Evolutionary conservation across 2,797 vertebrate species (phyloP).

Genomic region (Allobates femoralis): DNA sequence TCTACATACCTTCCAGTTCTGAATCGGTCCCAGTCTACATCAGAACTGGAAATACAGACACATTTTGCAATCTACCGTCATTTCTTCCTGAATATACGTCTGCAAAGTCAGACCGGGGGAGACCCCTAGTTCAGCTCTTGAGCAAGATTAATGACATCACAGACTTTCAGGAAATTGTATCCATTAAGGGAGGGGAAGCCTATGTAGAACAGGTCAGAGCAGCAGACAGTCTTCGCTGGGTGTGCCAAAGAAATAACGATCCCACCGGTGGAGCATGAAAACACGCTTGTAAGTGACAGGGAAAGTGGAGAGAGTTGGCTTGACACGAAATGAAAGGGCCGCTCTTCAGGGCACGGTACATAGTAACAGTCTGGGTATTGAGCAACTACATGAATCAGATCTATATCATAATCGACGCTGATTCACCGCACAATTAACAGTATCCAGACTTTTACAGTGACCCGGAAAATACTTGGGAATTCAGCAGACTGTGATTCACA

Average conservation of each 20-base stretch:
- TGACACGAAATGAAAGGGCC: constrained; percentile 28
- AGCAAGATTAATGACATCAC: constrained; percentile 59
- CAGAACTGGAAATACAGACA: background rate
- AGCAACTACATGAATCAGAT: constrained; percentile 52
- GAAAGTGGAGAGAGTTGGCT: constrained; percentile 2
- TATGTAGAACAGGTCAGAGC: background rate
- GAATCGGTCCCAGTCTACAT: background rate
- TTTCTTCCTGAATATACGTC: background rate
- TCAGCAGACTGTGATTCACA: constrained; percentile 52
- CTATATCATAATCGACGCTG: constrained; percentile 33
- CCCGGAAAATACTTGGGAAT: constrained; percentile 6
- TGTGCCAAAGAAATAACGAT: constrained; percentile 37
- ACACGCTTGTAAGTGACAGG: background rate
- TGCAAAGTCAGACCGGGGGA: constrained; percentile 30
- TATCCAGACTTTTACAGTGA: constrained; percentile 13
- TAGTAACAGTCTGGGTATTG: constrained; percentile 37
- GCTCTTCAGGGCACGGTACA: background rate
- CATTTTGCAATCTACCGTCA: background rate
- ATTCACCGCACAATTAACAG: constrained; percentile 32
- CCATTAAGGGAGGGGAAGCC: constrained; percentile 39
- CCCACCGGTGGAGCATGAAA: constrained; percentile 23
- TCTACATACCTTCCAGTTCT: background rate
- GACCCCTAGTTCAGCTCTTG: constrained; percentile 34
- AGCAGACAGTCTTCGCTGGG: constrained; percentile 24
- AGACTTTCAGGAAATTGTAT: constrained; percentile 47